These are phyloP conservation scores for Acanthiza pusilla DNA, from an alignment of 2,797 vertebrate species.

Conservation along the genomic window DNA sequence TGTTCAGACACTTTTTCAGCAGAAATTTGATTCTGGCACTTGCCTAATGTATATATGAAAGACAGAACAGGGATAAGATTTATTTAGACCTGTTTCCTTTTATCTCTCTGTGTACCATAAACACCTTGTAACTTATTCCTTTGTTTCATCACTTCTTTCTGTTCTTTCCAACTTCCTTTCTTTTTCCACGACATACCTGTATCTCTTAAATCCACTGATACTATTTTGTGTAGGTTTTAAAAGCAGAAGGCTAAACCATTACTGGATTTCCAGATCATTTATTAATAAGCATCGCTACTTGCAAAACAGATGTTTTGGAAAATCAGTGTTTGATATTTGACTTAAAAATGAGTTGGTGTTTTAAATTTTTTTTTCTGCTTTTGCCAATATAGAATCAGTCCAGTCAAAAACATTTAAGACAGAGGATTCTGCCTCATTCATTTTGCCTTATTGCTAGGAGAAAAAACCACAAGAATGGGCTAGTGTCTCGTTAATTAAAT, in stretches of 20 bases:
- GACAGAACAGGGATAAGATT: background rate
- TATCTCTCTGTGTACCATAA: background rate
- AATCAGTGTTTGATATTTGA: background rate
- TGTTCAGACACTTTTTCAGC: background rate
- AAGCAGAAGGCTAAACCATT: background rate
- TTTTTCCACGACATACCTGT: background rate
- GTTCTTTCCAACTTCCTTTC: background rate
- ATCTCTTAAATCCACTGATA: background rate
- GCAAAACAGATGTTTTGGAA: background rate
- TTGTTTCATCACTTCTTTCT: background rate
- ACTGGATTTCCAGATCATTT: background rate
- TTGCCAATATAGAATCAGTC: background rate
- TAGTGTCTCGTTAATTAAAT: background rate
- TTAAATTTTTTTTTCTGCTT: background rate
- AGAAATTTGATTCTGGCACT: background rate
- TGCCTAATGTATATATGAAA: background rate
- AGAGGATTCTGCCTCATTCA: background rate
- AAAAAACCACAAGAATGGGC: background rate
- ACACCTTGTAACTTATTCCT: background rate
- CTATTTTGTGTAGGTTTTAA: background rate
- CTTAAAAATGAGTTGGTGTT: background rate
- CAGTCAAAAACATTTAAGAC: background rate
- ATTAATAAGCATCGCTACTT: background rate
- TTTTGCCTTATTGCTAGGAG: background rate
- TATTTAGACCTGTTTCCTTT: background rate